Evolutionary conservation across 2,113 vertebrate species (phyloP), one percentile per base, ranked within the genome.

Genomic region (Cardinalis cardinalis): DNA sequence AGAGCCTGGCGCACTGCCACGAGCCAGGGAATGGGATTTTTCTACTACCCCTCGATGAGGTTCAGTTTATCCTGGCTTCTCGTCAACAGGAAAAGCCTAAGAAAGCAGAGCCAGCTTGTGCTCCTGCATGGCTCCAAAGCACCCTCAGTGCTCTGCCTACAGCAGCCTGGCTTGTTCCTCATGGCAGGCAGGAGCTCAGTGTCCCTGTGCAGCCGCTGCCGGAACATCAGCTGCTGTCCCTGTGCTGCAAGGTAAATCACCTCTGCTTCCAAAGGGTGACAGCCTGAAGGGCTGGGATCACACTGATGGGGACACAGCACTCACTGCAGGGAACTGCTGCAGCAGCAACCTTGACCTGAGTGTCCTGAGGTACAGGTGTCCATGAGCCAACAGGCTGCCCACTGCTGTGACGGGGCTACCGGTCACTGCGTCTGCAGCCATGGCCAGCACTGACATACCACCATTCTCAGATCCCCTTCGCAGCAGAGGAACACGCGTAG

Each of bases 201-300:
- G 34, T 14, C n/a, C 61, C 65, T 0, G 0, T 1, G 61, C 41
- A 48, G 59, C 51, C 17, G 41, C 0, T 34, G 49, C n/a, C 0
- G 0, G 31, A 49, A 26, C 52, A 43, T 5, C 1, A 0, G 31
- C 44, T 9, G 19, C 44, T 60, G 60, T 32, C 61, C n/a, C 71
- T 8, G 20, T 12, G 66, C 58, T 0, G 0, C 61, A 38, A 32
- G 58, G 52, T 66, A 71, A 40, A 64, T 21, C 5, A 11, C 21
- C 38, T 34, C 83, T 18, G 38, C 46, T 74, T 64, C 74, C 58
- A 10, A 13, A 48, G 5, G 12, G 18, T 0, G 3, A 76, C 49
- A 51, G n/a, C 53, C 64, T 55, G 40, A 55, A 64, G 46, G 46
- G 18, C 13, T 1, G 0, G 0, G 32, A 32, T n/a, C 48, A 40